A percentile compares a stretch with the other conserved stretches of the same genome.
Evolutionary conservation across 2,113 vertebrate species (phyloP).

Genomic region (Sinocyclocheilus rhinocerous): DNA sequence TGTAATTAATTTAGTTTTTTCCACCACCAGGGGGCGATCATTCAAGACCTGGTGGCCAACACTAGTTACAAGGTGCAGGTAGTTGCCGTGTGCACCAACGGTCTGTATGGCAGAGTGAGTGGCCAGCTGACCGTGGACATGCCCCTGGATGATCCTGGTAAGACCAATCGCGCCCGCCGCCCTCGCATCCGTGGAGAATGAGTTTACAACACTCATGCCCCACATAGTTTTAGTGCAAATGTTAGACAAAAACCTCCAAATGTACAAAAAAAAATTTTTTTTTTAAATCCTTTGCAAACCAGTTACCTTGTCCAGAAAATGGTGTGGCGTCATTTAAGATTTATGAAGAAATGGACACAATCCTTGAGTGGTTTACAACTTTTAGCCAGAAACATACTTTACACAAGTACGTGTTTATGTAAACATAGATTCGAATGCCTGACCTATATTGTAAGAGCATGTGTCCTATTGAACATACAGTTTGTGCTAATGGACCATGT

Average conservation of each 20-base stretch:
- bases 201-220: background rate
- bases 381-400: background rate
- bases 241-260: background rate
- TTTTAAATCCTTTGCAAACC: conserved; percentile 74
- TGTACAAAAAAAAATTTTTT: too few relatives aligned
- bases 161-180: conserved; percentile 67
- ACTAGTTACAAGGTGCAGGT: conserved; percentile 91
- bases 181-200: conserved; percentile 44
- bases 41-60: conserved; percentile 87
- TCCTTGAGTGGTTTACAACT: background rate
- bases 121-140: conserved; percentile 84
- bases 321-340: background rate
- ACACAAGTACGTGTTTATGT: background rate
- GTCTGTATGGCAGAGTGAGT: conserved; percentile 88
- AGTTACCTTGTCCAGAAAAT: conserved; percentile 50
- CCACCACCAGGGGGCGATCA: conserved; percentile 86
- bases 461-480: background rate
- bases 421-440: background rate
- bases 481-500: background rate
- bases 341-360: background rate
- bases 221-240: background rate
- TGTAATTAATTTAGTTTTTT: background rate
- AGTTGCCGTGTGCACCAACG: conserved; percentile 90
- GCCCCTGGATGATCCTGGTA: conserved; percentile 86
- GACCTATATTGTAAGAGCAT: background rate